phyloP scores from a whole-genome alignment of 2,888 invertebrate species.

The Polymixis flavicincta region DNA sequence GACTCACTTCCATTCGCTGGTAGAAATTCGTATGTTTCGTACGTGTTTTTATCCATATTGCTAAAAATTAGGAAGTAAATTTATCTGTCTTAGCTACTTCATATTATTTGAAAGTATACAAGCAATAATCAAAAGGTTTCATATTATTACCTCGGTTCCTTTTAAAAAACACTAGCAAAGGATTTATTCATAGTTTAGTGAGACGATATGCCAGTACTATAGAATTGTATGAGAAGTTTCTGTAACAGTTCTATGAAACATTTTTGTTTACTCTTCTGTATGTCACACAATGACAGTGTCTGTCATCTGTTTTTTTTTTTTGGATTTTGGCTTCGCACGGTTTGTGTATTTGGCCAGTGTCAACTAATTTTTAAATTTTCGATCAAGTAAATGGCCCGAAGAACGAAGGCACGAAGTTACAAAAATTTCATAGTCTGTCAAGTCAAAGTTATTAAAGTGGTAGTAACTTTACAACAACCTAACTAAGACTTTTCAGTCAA shows the following conservation, averaged over 20 bases:
- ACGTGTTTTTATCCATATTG: conserved; percentile 82
- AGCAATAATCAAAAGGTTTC: not conserved
- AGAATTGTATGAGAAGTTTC: not conserved
- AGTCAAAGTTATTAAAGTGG: too few species aligned
- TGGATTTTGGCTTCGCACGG: too few species aligned
- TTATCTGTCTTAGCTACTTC: too few species aligned
- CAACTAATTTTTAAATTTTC: too few species aligned
- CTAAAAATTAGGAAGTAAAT: conserved; percentile 18
- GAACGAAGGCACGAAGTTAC: too few species aligned
- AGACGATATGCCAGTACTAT: not conserved
- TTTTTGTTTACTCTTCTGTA: conserved; percentile 38
- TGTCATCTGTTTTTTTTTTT: not conserved
- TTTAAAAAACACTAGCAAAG: not conserved
- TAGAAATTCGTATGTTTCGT: conserved; percentile 82
- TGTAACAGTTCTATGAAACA: conserved; percentile 2
- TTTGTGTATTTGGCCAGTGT: too few species aligned
- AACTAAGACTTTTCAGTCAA: too few species aligned
- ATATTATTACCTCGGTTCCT: not conserved
- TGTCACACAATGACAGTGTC: conserved; percentile 28
- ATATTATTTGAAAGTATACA: not conserved
- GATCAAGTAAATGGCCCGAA: too few species aligned
- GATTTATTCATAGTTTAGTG: not conserved
- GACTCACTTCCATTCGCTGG: conserved; percentile 69
- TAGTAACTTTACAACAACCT: too few species aligned
- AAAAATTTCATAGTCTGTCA: too few species aligned